Percentiles rank a stretch among this genome's conserved stretches.
Evolutionary conservation across 2,888 invertebrate species (phyloP).

Genomic region (Eupeodes luniger): DNA sequence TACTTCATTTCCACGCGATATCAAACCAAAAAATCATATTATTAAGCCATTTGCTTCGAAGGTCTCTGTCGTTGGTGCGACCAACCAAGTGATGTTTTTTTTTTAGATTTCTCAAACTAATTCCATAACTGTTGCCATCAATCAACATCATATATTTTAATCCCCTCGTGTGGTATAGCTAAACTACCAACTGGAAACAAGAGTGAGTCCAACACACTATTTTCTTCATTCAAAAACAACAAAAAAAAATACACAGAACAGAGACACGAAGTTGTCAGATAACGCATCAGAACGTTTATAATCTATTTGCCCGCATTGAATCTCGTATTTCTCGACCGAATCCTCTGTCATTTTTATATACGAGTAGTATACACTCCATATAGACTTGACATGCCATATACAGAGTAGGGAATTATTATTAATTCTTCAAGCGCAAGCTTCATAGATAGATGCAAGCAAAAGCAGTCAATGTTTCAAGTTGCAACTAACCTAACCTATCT

Average conservation of each 20-base stretch:
- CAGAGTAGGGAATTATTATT: slow-evolving; percentile 26
- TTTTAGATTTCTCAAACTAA: slow-evolving; percentile 30
- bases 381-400: slow-evolving; percentile 51
- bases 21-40: slow-evolving; percentile 16
- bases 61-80: neutral
- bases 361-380: neutral
- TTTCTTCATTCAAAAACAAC: slow-evolving; percentile 2
- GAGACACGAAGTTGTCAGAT: slow-evolving; percentile 38
- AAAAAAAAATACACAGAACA: neutral
- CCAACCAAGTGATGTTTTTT: neutral
- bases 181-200: neutral
- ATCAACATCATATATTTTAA: slow-evolving; percentile 51
- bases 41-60: slow-evolving; percentile 38
- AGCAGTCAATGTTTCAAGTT: slow-evolving; percentile 34
- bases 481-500: slow-evolving; percentile 13
- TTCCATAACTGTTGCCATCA: slow-evolving; percentile 60
- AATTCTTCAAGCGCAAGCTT: slow-evolving; percentile 12
- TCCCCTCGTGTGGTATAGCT: neutral
- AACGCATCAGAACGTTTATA: slow-evolving; percentile 42
- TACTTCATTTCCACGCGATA: slow-evolving; percentile 20
- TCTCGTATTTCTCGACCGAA: slow-evolving; percentile 35
- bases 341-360: slow-evolving; percentile 40
- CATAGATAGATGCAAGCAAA: neutral
- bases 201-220: slow-evolving; percentile 43
- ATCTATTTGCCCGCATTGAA: slow-evolving; percentile 61